These are phyloP conservation scores for Tamias sibiricus DNA, from an alignment of 2,113 vertebrate genomes.

Conservation along the genomic window DNA sequence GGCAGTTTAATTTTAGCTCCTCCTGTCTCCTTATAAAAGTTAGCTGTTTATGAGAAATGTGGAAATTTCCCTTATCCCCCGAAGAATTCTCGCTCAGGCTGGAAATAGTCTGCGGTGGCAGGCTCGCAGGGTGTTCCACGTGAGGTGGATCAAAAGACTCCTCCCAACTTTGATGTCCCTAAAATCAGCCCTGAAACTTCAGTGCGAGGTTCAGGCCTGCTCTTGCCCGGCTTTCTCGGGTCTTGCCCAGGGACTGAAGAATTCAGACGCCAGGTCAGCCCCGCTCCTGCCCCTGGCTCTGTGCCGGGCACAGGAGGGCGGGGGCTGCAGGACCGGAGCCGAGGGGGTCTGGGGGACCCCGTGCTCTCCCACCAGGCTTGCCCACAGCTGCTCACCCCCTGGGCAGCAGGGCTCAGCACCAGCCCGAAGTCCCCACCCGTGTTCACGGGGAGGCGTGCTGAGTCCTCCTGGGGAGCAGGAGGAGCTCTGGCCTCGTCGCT, in stretches of 20 bases:
- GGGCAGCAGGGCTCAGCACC: neutral
- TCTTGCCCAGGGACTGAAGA: neutral
- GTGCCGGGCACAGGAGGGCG: fast-evolving
- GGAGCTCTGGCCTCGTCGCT: neutral
- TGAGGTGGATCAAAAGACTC: conserved; percentile 27
- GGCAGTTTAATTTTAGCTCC: conserved; percentile 73
- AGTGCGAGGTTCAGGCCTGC: neutral
- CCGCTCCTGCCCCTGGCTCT: neutral
- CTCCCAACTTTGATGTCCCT: neutral
- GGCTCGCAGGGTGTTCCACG: neutral
- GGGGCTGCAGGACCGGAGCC: neutral
- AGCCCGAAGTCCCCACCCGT: too few species aligned
- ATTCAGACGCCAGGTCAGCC: neutral
- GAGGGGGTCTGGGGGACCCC: neutral
- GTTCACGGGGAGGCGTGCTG: neutral
- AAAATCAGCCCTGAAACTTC: neutral
- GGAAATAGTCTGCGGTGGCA: neutral
- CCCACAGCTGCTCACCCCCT: neutral
- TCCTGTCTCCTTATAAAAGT: conserved; percentile 48
- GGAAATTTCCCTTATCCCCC: conserved; percentile 46
- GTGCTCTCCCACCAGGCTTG: neutral
- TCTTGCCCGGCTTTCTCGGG: neutral
- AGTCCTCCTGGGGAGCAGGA: neutral
- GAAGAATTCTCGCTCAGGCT: conserved; percentile 50
- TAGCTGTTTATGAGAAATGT: conserved; percentile 52